These are phyloP conservation scores for Galbula dea DNA, from an alignment of 2,113 vertebrate genomes.

Conservation along the genomic window DNA sequence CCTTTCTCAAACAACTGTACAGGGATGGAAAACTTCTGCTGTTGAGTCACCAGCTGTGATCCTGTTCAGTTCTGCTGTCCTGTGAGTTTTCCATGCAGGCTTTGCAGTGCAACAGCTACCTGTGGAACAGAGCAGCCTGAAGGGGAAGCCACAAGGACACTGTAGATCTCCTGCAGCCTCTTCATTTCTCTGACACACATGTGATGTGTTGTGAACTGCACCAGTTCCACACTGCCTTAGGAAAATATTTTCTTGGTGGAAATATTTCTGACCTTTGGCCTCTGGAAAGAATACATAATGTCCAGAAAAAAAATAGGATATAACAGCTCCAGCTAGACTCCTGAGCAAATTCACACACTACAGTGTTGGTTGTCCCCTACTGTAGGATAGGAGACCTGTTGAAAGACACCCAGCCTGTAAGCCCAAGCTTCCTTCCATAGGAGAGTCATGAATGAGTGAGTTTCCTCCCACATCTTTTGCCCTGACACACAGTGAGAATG, in stretches of 20 bases:
- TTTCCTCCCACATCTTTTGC: not conserved
- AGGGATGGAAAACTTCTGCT: not conserved
- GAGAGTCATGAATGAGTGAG: no score
- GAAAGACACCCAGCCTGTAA: not conserved
- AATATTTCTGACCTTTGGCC: not conserved
- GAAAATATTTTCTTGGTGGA: not conserved
- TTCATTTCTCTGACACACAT: not conserved
- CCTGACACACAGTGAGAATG: not conserved
- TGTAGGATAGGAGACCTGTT: not conserved
- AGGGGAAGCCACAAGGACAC: not conserved
- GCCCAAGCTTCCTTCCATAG: not conserved
- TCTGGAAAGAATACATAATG: not conserved
- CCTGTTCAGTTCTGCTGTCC: not conserved
- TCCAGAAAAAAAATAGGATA: not conserved
- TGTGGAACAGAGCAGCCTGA: not conserved
- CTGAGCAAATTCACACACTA: not conserved
- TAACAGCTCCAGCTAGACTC: not conserved
- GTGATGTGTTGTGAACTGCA: fast-evolving
- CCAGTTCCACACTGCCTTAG: not conserved
- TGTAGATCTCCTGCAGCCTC: fast-evolving
- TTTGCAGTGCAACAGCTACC: not conserved
- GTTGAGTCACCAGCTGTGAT: not conserved
- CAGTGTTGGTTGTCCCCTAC: not conserved
- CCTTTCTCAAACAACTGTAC: not conserved
- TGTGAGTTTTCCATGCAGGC: not conserved